Evolutionary conservation across 2,888 invertebrate genomes (phyloP).

Genomic region (Pogonocherus hispidulus): DNA sequence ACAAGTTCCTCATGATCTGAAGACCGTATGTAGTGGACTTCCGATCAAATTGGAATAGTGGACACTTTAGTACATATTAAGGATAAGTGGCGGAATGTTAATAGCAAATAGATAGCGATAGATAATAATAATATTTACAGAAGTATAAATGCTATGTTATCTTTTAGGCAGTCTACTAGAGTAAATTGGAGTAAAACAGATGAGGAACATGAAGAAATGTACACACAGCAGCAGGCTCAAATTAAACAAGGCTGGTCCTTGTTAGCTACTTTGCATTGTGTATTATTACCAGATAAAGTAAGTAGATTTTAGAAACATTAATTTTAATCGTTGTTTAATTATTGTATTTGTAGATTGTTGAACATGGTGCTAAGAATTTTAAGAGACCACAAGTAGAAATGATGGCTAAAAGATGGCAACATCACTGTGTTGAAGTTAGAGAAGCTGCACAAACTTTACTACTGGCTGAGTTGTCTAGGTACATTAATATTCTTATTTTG

Average conservation of each 20-base stretch:
- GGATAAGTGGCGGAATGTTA: too few relatives aligned
- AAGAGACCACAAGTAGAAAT: conserved; percentile 98
- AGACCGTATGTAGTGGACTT: too few relatives aligned
- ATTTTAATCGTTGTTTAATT: conserved; percentile 17
- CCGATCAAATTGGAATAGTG: too few relatives aligned
- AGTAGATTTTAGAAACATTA: conserved; percentile 16
- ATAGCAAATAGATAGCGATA: too few relatives aligned
- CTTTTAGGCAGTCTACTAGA: conserved; percentile 74
- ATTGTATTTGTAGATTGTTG: conserved; percentile 60
- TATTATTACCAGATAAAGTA: conserved; percentile 94
- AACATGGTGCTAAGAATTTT: conserved; percentile 81
- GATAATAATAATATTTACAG: too few relatives aligned
- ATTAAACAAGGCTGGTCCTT: conserved; percentile 98
- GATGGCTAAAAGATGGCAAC: conserved; percentile 98
- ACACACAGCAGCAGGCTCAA: conserved; percentile 89
- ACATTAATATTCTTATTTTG: conserved; percentile 18
- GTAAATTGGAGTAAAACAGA: conserved; percentile 80
- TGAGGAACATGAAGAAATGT: conserved; percentile 86
- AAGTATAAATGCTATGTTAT: too few relatives aligned
- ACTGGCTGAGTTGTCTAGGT: conserved; percentile 84
- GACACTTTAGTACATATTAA: too few relatives aligned
- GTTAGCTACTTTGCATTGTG: conserved; percentile 95
- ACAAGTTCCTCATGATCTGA: too few relatives aligned
- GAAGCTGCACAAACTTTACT: conserved; percentile 97
- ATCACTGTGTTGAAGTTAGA: conserved; percentile 96